Conservation (phyloP, 1,140 invertebrate species). For the Ips nitidus region DNA sequence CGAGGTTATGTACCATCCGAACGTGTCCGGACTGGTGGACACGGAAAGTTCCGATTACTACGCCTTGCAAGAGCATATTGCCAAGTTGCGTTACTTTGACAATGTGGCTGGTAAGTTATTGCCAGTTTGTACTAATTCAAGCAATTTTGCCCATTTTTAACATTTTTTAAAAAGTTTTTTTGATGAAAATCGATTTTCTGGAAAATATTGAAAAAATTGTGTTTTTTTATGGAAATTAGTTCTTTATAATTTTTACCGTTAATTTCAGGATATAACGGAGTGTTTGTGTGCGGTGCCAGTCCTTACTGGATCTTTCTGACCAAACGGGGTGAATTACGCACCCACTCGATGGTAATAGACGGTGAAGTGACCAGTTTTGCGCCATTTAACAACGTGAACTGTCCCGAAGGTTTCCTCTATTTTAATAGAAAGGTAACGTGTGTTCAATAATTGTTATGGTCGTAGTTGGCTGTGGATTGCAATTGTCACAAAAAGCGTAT, state of each 20-base stretch:
- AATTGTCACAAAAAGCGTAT: too few species aligned
- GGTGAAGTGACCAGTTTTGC: slow-evolving; percentile 79
- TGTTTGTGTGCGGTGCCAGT: slow-evolving; percentile 86
- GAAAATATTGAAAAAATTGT: too few species aligned
- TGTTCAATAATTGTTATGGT: too few species aligned
- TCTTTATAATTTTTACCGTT: background rate
- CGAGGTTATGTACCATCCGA: slow-evolving; percentile 58
- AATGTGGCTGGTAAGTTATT: slow-evolving; percentile 47
- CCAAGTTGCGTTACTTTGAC: slow-evolving; percentile 78
- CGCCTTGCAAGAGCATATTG: slow-evolving; percentile 56
- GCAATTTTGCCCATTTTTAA: too few species aligned
- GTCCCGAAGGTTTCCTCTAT: slow-evolving; percentile 93
- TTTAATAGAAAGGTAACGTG: slow-evolving; percentile 78
- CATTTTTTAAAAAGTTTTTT: too few species aligned
- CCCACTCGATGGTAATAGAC: slow-evolving; percentile 87
- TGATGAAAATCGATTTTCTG: too few species aligned
- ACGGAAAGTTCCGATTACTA: slow-evolving; percentile 52
- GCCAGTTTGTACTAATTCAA: too few species aligned
- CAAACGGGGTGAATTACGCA: slow-evolving; percentile 80
- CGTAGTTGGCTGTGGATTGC: too few species aligned
- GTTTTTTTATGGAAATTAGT: too few species aligned
- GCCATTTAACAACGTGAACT: slow-evolving; percentile 96
- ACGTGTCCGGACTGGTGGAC: slow-evolving; percentile 43
- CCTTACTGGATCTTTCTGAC: slow-evolving; percentile 92
- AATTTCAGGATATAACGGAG: slow-evolving; percentile 84